Conservation (phyloP, 2,888 invertebrate genomes). For the Tanytarsus gracilentus region DNA sequence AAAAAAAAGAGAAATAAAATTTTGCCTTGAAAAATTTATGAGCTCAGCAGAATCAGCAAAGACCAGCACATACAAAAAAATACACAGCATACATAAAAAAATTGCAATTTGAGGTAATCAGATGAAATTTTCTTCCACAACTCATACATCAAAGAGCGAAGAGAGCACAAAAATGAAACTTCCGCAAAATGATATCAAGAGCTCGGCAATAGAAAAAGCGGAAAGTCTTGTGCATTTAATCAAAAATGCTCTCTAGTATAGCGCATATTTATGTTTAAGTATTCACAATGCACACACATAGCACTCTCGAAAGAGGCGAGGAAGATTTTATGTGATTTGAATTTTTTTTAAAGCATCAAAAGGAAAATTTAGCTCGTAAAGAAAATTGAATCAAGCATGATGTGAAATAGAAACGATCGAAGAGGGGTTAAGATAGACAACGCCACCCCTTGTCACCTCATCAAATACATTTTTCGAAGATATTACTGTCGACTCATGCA, state of each 20-base stretch:
- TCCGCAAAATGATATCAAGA: neutral
- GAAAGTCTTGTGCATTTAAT: slow-evolving; percentile 2
- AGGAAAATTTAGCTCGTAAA: too few relatives aligned
- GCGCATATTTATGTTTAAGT: too few relatives aligned
- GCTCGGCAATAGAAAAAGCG: neutral
- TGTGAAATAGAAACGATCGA: neutral
- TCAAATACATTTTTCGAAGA: too few relatives aligned
- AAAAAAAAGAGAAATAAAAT: neutral
- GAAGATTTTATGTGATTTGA: too few relatives aligned
- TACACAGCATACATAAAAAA: slow-evolving; percentile 4
- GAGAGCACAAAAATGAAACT: neutral
- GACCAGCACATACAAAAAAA: too few relatives aligned
- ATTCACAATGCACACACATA: too few relatives aligned
- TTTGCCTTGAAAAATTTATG: slow-evolving; percentile 6
- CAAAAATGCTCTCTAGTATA: too few relatives aligned
- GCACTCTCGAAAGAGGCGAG: too few relatives aligned
- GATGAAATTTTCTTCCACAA: neutral
- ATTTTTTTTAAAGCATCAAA: too few relatives aligned
- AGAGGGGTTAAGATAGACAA: neutral
- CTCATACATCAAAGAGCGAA: neutral
- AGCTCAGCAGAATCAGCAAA: slow-evolving; percentile 6
- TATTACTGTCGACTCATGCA: neutral
- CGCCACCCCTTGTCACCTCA: too few relatives aligned
- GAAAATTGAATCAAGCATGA: too few relatives aligned
- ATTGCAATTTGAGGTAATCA: slow-evolving; percentile 8